These are phyloP conservation scores for Microctenopoma steveboyesi DNA, from an alignment of 2,797 vertebrate genomes.

Conservation along the genomic window DNA sequence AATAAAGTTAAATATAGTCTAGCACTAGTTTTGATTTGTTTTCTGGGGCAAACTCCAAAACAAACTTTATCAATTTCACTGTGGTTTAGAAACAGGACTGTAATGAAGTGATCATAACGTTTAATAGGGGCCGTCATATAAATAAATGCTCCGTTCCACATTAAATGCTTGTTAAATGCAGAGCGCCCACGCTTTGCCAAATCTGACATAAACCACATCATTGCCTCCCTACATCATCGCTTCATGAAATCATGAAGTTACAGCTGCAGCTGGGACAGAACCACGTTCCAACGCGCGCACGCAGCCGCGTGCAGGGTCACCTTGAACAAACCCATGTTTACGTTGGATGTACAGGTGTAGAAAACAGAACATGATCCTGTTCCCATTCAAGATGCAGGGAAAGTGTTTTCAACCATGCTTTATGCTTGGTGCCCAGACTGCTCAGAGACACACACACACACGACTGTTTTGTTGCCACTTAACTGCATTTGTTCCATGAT, in stretches of 20 bases:
- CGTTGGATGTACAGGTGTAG: not conserved
- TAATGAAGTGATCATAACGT: slow-evolving; percentile 54
- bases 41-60: slow-evolving; percentile 14
- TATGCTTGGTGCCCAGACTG: not conserved
- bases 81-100: not conserved
- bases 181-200: slow-evolving; percentile 35
- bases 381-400: too few species aligned
- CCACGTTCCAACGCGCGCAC: not conserved
- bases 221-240: slow-evolving; percentile 23
- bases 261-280: not conserved
- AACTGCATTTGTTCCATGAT: not conserved
- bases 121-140: slow-evolving; percentile 51
- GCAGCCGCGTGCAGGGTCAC: slow-evolving; percentile 18
- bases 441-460: not conserved
- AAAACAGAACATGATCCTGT: not conserved
- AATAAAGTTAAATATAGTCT: not conserved
- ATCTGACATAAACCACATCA: slow-evolving; percentile 39
- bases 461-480: not conserved
- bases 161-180: slow-evolving; percentile 41
- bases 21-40: slow-evolving; percentile 1
- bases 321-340: not conserved
- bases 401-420: slow-evolving; percentile 21
- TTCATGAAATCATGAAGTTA: not conserved
- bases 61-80: not conserved
- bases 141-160: slow-evolving; percentile 50